Evolutionary conservation across 2,888 invertebrate genomes (phyloP).

Genomic region (Cheilosia urbana): DNA sequence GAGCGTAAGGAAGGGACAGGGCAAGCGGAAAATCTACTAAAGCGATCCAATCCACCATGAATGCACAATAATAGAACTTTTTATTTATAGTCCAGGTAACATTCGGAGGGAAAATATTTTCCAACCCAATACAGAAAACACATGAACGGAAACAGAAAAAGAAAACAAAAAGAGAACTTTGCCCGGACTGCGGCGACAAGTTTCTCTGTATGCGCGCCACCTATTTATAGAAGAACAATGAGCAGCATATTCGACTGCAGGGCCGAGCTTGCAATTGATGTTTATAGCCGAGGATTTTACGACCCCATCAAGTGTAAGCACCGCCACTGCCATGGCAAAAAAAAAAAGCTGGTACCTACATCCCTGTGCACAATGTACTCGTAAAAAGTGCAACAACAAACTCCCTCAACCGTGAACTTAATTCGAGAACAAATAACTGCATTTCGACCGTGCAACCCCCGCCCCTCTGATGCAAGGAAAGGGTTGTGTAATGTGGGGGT

Average conservation of each 20-base stretch:
- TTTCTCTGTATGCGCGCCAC: constrained; percentile 18
- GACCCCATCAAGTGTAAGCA: constrained; percentile 71
- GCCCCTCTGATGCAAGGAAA: background rate
- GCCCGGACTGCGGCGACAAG: constrained; percentile 57
- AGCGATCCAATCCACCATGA: constrained; percentile 71
- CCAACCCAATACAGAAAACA: constrained; percentile 37
- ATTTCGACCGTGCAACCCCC: constrained; percentile 42
- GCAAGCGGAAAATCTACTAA: constrained; percentile 68
- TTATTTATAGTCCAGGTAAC: constrained; percentile 74
- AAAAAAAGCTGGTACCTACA: background rate
- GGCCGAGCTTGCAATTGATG: constrained; percentile 63
- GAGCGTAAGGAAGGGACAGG: constrained; percentile 15
- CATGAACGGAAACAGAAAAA: constrained; percentile 51
- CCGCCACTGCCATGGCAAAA: constrained; percentile 15
- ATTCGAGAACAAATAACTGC: constrained; percentile 72
- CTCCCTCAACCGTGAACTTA: constrained; percentile 70
- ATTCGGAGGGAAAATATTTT: constrained; percentile 57
- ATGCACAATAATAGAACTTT: constrained; percentile 74
- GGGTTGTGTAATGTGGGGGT: background rate
- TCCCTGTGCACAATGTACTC: constrained; percentile 13
- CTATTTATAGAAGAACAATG: background rate
- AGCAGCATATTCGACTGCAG: background rate
- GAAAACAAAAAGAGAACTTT: constrained; percentile 35
- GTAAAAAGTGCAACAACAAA: constrained; percentile 64
- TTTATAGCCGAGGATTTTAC: constrained; percentile 69